Percentiles rank a stretch among this genome's conserved stretches.
phyloP scores from a whole-genome alignment of 2,888 invertebrate genomes.

The Eilema griseolum region DNA sequence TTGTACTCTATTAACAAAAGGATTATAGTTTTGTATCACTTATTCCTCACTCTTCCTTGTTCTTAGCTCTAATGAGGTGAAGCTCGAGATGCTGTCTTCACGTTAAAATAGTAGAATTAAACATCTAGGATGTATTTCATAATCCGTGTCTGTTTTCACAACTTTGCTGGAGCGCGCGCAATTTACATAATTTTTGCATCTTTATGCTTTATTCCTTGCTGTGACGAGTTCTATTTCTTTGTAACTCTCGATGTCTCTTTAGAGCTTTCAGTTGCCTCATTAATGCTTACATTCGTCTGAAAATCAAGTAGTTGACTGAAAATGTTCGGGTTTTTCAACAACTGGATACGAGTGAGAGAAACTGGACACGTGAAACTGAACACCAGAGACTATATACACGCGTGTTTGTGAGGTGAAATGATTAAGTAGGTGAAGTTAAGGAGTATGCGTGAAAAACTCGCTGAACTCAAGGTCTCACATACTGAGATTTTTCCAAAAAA shows the following conservation, averaged over 20 bases:
- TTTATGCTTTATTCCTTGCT: conserved; percentile 54
- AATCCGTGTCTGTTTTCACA: conserved; percentile 51
- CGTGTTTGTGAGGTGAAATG: not conserved
- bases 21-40: too few species aligned
- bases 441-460: too few species aligned
- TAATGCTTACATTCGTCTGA: conserved; percentile 14
- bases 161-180: conserved; percentile 48
- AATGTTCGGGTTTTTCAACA: too few species aligned
- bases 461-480: too few species aligned
- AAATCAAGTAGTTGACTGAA: conserved; percentile 4
- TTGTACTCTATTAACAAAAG: too few species aligned
- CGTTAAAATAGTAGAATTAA: not conserved
- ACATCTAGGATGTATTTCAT: not conserved
- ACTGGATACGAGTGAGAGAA: too few species aligned
- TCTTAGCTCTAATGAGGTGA: not conserved
- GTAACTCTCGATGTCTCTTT: conserved; percentile 47
- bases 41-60: not conserved
- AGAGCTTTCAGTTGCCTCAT: conserved; percentile 20
- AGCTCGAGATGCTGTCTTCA: too few species aligned
- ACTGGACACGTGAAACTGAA: too few species aligned
- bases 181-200: conserved; percentile 76
- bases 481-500: too few species aligned
- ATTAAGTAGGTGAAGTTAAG: too few species aligned
- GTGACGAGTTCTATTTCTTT: conserved; percentile 54
- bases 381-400: too few species aligned